Evolutionary conservation across 2,113 vertebrate species (phyloP), one percentile per base, ranked within the genome.

Genomic region (Neodon shergylaensis): DNA sequence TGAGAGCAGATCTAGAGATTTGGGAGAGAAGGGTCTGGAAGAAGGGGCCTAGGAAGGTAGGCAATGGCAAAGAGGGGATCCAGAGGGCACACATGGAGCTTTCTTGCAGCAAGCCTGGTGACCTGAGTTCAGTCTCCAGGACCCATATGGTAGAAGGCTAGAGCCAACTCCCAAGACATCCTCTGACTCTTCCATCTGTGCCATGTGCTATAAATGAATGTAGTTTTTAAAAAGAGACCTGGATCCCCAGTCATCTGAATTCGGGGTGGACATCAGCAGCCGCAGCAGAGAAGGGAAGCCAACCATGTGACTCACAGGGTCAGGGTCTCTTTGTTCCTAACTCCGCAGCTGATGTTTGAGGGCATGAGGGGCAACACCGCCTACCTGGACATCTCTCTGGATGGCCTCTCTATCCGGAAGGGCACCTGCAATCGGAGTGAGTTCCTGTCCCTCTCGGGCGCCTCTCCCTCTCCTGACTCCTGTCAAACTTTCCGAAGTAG

Each of bases 311-410:
- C 49, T 92, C 74, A 86, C 17, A 11, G 24, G 33, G 1, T 11
- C 17, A 7, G 42, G 61, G n/a, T 74, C 16, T 26, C 91, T 13
- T 78, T 65, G 63, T n/a, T 9, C 12, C 72, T 73, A 11, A 42
- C 58, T 63, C 44, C 1, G 1, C 96, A 97, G 97, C 88, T 98
- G 77, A n/a, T 89, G 13, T 96, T 96, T 58, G 97, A 97, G 87
- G 97, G 95, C 2, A 31, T 72, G 39, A 68, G 88, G 19, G 96
- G 96, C 66, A 96, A n/a, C 76, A 96, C 81, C 0, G 22, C 94
- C 9, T 97, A 93, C 52, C 42, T 97, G 61, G 96, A 96, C 47
- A 96, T 98, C 12, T 93, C 98, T 1, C 70, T 98, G 92, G 98
- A 98, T 0, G 85, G 90, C 42, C n/a, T 98, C 63, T 95, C 94